Percentiles rank a stretch among this genome's conserved stretches.
These are phyloP conservation scores for Drosophila barbarae DNA, from an alignment of 2,888 invertebrate species.

Conservation along the genomic window DNA sequence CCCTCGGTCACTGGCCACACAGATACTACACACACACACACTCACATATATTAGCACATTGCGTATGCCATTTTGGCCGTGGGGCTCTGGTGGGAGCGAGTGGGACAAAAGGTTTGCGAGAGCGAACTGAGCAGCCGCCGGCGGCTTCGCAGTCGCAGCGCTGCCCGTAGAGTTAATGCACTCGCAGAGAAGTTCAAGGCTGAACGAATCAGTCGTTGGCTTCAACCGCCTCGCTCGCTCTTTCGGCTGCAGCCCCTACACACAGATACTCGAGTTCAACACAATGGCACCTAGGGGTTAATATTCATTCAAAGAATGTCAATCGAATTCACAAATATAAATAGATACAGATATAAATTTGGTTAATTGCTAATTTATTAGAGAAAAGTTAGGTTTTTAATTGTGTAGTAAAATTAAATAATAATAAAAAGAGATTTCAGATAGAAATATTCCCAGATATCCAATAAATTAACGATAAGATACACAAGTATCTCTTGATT, in stretches of 20 bases:
- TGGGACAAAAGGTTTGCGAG: constrained; percentile 19
- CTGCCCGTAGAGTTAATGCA: constrained; percentile 77
- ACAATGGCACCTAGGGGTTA: neutral
- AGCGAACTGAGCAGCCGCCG: constrained; percentile 27
- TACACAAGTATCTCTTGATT: neutral
- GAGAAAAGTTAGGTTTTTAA: too few relatives aligned
- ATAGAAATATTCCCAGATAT: too few relatives aligned
- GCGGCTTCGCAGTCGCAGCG: constrained; percentile 11
- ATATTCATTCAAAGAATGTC: neutral
- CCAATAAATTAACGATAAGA: too few relatives aligned
- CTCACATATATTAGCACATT: constrained; percentile 22
- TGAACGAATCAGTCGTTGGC: constrained; percentile 77
- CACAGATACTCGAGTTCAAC: constrained; percentile 6
- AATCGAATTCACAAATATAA: neutral
- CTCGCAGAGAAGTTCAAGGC: constrained; percentile 79
- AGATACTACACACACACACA: constrained; percentile 2
- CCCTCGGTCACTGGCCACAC: constrained; percentile 33
- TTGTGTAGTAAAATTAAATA: too few relatives aligned
- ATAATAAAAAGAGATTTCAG: too few relatives aligned
- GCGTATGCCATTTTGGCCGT: constrained; percentile 44
- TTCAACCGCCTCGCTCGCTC: constrained; percentile 50
- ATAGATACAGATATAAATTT: neutral
- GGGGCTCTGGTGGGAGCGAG: constrained; percentile 28
- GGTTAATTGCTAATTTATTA: neutral
- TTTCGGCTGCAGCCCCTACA: constrained; percentile 49